Evolutionary conservation across 2,113 vertebrate genomes (phyloP).

Genomic region (Brachypteracias leptosomus): DNA sequence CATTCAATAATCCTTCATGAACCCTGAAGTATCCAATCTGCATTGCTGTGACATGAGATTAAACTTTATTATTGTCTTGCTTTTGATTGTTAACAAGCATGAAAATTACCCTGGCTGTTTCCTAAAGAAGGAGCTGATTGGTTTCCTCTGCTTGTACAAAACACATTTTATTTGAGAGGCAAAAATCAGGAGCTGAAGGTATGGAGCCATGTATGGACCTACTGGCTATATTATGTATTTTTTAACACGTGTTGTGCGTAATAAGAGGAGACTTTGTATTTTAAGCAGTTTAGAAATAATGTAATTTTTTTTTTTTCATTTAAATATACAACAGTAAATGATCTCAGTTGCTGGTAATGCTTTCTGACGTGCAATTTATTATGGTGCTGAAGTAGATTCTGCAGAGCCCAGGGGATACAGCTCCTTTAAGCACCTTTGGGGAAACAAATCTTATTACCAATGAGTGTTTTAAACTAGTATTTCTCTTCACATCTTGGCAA

Average conservation of each 20-base stretch:
- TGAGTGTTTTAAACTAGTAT: neutral
- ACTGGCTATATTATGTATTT: neutral
- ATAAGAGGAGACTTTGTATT: conserved; percentile 15
- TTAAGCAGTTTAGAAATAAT: conserved; percentile 44
- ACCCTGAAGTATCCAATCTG: neutral
- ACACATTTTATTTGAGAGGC: neutral
- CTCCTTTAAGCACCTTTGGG: conserved; percentile 41
- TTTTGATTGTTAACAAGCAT: neutral
- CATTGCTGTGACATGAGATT: neutral
- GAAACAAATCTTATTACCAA: conserved; percentile 39
- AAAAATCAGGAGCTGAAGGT: neutral
- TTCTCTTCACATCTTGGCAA: neutral
- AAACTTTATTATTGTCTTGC: conserved; percentile 12
- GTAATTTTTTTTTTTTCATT: neutral
- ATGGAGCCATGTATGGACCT: neutral
- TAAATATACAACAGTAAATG: conserved; percentile 29
- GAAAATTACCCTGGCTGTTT: neutral
- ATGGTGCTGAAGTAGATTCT: conserved; percentile 8
- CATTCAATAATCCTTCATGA: neutral
- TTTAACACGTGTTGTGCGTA: neutral
- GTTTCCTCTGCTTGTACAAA: neutral
- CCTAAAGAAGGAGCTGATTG: neutral
- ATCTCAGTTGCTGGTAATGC: conserved; percentile 37
- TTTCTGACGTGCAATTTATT: conserved; percentile 58
- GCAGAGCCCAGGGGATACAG: neutral